Conservation (phyloP, 1,140 invertebrate genomes). For the Batillaria attramentaria region DNA sequence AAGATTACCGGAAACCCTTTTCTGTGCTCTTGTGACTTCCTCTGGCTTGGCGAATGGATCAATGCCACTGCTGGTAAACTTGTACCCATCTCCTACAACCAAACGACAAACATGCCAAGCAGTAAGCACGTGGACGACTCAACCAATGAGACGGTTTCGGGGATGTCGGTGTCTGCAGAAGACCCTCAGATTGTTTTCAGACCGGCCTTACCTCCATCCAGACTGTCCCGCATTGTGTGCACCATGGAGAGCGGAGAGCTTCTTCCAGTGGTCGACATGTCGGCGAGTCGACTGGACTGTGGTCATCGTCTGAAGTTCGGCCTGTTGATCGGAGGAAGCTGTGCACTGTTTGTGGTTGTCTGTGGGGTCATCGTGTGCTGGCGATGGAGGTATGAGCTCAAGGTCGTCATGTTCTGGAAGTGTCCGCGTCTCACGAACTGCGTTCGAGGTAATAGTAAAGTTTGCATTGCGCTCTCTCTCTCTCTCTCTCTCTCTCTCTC, state of each 20-base stretch:
- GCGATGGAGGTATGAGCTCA: background rate
- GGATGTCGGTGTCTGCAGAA: background rate
- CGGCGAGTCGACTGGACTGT: background rate
- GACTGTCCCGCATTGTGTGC: background rate
- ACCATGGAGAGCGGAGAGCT: background rate
- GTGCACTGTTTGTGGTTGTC: background rate
- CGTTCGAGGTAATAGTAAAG: too few species aligned
- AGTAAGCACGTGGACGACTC: background rate
- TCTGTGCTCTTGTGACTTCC: background rate
- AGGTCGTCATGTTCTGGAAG: background rate
- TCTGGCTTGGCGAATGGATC: conserved; percentile 5
- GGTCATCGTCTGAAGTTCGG: background rate
- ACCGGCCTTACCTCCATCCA: background rate
- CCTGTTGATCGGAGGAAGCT: background rate
- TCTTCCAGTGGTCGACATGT: background rate
- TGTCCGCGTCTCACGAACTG: too few species aligned
- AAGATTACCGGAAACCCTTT: background rate
- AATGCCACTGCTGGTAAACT: background rate
- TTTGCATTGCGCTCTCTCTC: too few species aligned
- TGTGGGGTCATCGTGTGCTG: background rate
- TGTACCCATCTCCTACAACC: too few species aligned
- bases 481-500: too few species aligned
- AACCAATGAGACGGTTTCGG: background rate
- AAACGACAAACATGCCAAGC: background rate
- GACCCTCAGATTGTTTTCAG: too few species aligned